A percentile compares a stretch with the other conserved stretches of the same genome.
Conservation (phyloP, 2,113 vertebrate genomes). For the Platycercus adscitus region DNA sequence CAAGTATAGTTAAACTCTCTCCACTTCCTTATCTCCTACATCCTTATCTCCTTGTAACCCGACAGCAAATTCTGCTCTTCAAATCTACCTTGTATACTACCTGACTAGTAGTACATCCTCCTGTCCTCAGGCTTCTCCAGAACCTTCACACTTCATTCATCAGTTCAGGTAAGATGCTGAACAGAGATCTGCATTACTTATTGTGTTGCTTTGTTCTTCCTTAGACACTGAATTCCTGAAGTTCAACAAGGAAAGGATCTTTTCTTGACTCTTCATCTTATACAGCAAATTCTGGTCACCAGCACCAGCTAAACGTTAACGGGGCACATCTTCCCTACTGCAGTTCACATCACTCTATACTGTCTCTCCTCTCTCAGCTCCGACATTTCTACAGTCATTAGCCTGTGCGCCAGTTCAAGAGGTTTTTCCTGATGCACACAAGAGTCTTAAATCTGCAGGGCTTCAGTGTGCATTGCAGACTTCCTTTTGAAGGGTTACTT, state of each 20-base stretch:
- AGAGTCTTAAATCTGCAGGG: background rate
- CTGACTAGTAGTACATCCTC: background rate
- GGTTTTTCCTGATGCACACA: background rate
- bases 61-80: background rate
- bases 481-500: background rate
- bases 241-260: background rate
- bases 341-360: background rate
- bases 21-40: background rate
- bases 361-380: background rate
- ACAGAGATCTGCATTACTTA: background rate
- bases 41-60: background rate
- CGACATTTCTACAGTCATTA: background rate
- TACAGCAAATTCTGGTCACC: background rate
- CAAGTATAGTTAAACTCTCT: background rate
- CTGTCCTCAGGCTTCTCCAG: background rate
- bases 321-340: background rate
- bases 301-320: background rate
- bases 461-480: background rate
- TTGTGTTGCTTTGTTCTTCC: background rate
- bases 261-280: background rate
- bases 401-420: background rate
- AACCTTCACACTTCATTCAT: background rate
- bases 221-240: background rate
- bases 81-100: background rate
- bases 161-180: background rate